Conservation (phyloP, 2,113 vertebrate genomes). For the Pygathrix nemaeus region DNA sequence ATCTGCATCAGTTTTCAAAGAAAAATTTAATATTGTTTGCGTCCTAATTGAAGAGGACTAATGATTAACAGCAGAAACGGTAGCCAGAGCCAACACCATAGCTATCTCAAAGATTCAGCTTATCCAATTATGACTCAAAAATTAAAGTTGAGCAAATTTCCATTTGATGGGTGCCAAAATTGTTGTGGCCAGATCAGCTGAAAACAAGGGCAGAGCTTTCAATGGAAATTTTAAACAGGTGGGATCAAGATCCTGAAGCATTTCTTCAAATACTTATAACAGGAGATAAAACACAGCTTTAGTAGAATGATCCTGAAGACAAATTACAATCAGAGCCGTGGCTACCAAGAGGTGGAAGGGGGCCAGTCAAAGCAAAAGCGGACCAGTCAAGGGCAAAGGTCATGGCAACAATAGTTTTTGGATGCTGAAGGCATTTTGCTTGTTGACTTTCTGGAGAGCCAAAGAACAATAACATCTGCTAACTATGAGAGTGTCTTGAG, state of each 20-base stretch:
- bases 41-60: neutral
- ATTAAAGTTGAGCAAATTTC: neutral
- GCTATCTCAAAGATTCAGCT: neutral
- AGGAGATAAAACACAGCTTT: neutral
- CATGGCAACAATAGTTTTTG: neutral
- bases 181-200: neutral
- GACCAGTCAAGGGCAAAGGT: neutral
- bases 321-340: neutral
- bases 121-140: neutral
- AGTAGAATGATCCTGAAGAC: neutral
- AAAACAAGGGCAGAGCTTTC: neutral
- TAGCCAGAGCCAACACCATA: neutral
- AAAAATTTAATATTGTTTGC: neutral
- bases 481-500: neutral
- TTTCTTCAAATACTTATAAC: neutral
- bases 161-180: neutral
- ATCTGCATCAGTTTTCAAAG: neutral
- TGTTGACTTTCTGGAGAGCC: neutral
- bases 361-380: neutral
- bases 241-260: neutral
- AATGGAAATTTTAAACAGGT: neutral
- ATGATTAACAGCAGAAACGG: neutral
- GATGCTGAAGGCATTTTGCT: neutral
- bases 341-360: neutral
- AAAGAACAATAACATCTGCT: neutral